phyloP scores from a whole-genome alignment of 2,797 vertebrate genomes.

The Pagetopsis macropterus region DNA sequence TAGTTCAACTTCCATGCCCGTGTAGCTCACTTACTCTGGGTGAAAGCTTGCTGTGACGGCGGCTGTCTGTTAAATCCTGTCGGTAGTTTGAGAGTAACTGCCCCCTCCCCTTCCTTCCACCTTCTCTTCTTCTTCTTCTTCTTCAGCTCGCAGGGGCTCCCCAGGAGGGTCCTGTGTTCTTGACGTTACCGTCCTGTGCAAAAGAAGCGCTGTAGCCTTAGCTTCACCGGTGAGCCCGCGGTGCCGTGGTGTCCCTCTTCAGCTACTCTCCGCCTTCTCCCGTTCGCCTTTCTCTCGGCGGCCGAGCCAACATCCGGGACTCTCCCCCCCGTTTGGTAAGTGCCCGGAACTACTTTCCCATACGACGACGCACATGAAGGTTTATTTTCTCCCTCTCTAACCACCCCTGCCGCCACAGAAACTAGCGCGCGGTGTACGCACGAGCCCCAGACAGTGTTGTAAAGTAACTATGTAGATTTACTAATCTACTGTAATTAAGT shows the following conservation, averaged over 20 bases:
- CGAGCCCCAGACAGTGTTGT: slow-evolving; percentile 14
- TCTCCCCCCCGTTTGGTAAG: slow-evolving; percentile 71
- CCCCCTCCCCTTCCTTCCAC: slow-evolving; percentile 72
- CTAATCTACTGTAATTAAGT: too few species aligned
- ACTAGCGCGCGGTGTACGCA: slow-evolving; percentile 72
- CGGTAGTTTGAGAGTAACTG: slow-evolving; percentile 80
- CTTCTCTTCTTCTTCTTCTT: slow-evolving; percentile 73
- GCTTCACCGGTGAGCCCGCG: slow-evolving; percentile 81
- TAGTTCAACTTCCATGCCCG: slow-evolving; percentile 84
- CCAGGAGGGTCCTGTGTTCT: slow-evolving; percentile 70
- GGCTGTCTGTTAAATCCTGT: slow-evolving; percentile 76
- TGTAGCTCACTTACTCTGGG: slow-evolving; percentile 85
- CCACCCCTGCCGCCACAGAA: slow-evolving; percentile 75
- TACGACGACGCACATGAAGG: slow-evolving; percentile 61
- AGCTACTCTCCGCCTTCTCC: slow-evolving; percentile 84
- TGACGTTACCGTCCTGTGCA: slow-evolving; percentile 72
- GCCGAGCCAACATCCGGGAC: slow-evolving; percentile 87
- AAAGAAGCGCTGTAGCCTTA: slow-evolving; percentile 65
- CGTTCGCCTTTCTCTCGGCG: slow-evolving; percentile 84
- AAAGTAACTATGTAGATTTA: too few species aligned
- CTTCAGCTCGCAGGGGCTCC: slow-evolving; percentile 63
- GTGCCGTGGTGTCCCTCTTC: slow-evolving; percentile 80
- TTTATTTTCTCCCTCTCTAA: slow-evolving; percentile 27
- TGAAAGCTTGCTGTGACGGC: slow-evolving; percentile 72
- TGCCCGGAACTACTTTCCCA: slow-evolving; percentile 86